Base-by-base conservation (phyloP, 2,888 invertebrate species). In the Acrobasis suavella region DNA sequence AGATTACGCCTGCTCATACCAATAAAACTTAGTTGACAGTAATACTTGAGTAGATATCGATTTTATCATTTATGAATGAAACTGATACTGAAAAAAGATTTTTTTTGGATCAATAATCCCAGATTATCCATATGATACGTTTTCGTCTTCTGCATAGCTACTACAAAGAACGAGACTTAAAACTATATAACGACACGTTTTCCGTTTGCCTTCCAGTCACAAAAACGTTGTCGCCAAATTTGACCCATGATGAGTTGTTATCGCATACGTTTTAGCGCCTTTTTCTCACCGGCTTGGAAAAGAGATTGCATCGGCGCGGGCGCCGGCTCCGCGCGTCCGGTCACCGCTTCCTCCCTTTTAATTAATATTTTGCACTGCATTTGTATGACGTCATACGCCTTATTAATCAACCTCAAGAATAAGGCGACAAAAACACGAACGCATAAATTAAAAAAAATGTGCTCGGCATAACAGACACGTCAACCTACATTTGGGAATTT, bases 331-430 rank as follows among this genome's bases (percentile, higher is more conserved):
- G 74, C 80, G 76, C 81, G 85, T 90, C 90, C 89, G 90, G 87
- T 77, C 75, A 67, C 67, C 82, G 82, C 86, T 90, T 91, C 90
- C 89, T 90, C 86, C 81, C 83, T 87, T 83, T 80, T 85, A 85
- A 89, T 89, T 88, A 87, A 83, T 80, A 84, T 86, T 86, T 88
- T 71, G 82, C 81, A 72, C 78, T 82, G 82, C 82, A 80, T 79
- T 82, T 72, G 76, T 70, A 67, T 73, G 68, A 69, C 67, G 55
- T 55, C 55, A 67, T 64, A 56, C 60, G 52, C 62, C 62, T 55
- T 64, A 66, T 76, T 69, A 74, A 42, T 42, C 50, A 60, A 59
- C 58, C 37, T 59, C 37, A 59, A 46, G 17, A 42, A 39, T 46
- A 56, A 56, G 10, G 32, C 22, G 14, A 59, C 17, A 59, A 12